phyloP scores from a whole-genome alignment of 2,797 vertebrate species.

The Alectoris magna region DNA sequence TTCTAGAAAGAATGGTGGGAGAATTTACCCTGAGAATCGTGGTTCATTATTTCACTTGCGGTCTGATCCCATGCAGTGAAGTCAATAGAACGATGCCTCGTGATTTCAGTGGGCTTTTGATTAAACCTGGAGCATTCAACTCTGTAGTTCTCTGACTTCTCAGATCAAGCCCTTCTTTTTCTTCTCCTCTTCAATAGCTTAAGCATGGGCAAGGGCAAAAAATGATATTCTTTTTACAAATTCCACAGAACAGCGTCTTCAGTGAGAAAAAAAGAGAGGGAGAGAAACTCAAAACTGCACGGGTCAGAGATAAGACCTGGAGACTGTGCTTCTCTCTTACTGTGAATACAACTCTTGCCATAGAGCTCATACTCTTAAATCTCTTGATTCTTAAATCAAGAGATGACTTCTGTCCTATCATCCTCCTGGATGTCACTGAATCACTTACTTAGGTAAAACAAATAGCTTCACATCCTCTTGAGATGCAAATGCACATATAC shows the following conservation, averaged over 20 bases:
- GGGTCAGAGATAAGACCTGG: background rate
- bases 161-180: background rate
- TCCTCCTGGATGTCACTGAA: background rate
- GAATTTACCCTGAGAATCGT: background rate
- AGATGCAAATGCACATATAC: background rate
- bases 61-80: background rate
- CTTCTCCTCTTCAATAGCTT: background rate
- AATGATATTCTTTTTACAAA: background rate
- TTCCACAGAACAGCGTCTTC: background rate
- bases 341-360: background rate
- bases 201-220: background rate
- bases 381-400: background rate
- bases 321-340: background rate
- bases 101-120: background rate
- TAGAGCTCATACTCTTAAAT: rapidly evolving
- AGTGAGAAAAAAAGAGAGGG: background rate
- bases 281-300: background rate
- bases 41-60: background rate
- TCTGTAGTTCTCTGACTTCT: background rate
- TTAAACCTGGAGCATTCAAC: background rate
- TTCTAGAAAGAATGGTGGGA: background rate
- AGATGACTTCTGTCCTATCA: background rate
- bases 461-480: background rate
- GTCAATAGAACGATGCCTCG: background rate
- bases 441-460: background rate